These are phyloP conservation scores for Gulo gulo DNA, from an alignment of 2,113 vertebrate species.

Conservation along the genomic window DNA sequence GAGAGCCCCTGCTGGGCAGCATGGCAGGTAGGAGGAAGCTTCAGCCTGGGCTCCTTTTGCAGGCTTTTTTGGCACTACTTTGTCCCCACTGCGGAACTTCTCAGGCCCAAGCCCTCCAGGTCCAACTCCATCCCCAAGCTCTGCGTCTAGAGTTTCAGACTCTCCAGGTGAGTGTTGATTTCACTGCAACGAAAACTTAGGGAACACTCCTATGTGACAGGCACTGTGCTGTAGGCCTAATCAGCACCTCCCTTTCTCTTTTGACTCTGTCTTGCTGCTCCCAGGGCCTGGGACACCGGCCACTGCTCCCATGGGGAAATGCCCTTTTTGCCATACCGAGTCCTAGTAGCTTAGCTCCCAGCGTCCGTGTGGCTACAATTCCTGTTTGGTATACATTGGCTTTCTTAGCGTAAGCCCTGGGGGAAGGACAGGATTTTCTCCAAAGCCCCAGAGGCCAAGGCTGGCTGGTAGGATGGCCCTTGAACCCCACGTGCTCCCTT, in stretches of 20 bases:
- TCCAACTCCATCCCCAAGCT: neutral
- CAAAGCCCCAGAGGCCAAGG: neutral
- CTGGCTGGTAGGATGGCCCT: neutral
- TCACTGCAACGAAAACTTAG: neutral
- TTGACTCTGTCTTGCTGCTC: neutral
- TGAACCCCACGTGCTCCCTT: neutral
- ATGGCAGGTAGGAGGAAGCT: neutral
- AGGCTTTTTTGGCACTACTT: constrained; percentile 77
- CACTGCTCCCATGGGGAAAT: neutral
- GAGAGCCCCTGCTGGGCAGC: neutral
- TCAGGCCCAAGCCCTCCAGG: constrained; percentile 8
- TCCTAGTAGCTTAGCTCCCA: neutral
- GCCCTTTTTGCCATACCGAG: neutral
- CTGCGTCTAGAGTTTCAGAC: constrained; percentile 24
- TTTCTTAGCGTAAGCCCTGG: neutral
- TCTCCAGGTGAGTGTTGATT: constrained; percentile 61
- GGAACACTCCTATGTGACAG: neutral
- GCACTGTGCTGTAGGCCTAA: neutral
- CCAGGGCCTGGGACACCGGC: neutral
- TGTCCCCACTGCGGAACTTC: constrained; percentile 66
- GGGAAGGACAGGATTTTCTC: neutral
- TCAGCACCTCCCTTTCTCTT: neutral
- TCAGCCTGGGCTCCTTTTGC: constrained; percentile 1
- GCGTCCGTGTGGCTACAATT: neutral
- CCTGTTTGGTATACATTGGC: neutral